Percentiles rank a stretch among this genome's conserved stretches.
Conservation (phyloP, 2,888 invertebrate species). For the Epirrhoe alternata region DNA sequence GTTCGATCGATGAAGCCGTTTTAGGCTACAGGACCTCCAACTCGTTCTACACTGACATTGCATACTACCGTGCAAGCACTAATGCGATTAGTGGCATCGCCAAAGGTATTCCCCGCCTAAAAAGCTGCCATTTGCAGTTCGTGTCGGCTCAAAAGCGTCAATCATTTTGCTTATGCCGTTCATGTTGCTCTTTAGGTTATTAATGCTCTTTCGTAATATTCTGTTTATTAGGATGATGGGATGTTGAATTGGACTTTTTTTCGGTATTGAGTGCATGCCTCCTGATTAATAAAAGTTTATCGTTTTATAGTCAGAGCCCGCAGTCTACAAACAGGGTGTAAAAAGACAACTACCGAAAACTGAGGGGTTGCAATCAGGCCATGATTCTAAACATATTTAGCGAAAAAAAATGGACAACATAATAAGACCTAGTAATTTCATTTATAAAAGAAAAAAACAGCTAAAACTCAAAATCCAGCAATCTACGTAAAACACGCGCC, state of each 20-base stretch:
- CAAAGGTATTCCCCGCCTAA: conserved; percentile 71
- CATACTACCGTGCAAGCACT: conserved; percentile 69
- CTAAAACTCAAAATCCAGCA: no score
- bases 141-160: conserved; percentile 42
- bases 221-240: not conserved
- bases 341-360: no score
- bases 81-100: conserved; percentile 75
- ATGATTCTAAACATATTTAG: no score
- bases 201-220: not conserved
- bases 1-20: not conserved
- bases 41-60: conserved; percentile 58
- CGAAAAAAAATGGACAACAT: no score
- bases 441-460: no score
- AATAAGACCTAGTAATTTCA: no score
- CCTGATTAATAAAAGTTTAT: not conserved
- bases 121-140: conserved; percentile 68
- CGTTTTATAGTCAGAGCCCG: not conserved
- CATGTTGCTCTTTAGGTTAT: conserved; percentile 10
- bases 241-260: not conserved
- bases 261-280: not conserved
- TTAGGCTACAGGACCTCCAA: not conserved
- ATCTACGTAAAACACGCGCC: no score
- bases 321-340: no score
- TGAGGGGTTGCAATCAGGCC: no score
- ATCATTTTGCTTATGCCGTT: conserved; percentile 2